These are phyloP conservation scores for Augochlorella aurata DNA, from an alignment of 2,888 invertebrate genomes.

Conservation along the genomic window DNA sequence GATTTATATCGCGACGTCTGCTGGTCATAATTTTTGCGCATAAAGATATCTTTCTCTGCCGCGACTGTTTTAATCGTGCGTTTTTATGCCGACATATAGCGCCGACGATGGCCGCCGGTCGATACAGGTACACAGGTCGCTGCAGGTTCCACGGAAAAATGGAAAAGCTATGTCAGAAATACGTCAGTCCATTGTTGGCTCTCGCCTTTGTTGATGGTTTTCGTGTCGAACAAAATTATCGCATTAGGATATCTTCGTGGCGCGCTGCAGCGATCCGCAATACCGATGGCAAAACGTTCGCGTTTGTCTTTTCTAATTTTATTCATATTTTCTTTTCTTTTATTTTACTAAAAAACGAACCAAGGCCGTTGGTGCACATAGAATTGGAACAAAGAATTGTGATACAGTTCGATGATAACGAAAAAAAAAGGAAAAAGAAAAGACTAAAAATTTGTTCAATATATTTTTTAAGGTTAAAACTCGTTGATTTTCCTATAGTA, in stretches of 20 bases:
- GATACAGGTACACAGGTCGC: background rate
- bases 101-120: background rate
- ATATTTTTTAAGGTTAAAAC: no score
- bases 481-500: no score
- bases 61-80: conserved; percentile 26
- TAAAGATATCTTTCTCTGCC: conserved; percentile 2
- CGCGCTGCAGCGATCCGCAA: background rate
- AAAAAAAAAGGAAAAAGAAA: no score
- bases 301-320: no score
- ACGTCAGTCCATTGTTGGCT: background rate
- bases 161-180: background rate
- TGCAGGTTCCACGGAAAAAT: conserved; percentile 1
- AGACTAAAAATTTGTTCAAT: no score
- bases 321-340: no score
- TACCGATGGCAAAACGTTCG: no score
- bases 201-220: background rate
- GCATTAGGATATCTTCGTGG: background rate
- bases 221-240: background rate
- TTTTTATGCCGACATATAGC: background rate
- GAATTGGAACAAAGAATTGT: no score
- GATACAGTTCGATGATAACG: no score
- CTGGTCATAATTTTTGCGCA: background rate
- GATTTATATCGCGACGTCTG: background rate
- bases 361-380: no score
- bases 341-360: no score